These are phyloP conservation scores for Paelopatides confundens DNA, from an alignment of 53 echinoderm and acorn worm genomes.

Conservation along the genomic window DNA sequence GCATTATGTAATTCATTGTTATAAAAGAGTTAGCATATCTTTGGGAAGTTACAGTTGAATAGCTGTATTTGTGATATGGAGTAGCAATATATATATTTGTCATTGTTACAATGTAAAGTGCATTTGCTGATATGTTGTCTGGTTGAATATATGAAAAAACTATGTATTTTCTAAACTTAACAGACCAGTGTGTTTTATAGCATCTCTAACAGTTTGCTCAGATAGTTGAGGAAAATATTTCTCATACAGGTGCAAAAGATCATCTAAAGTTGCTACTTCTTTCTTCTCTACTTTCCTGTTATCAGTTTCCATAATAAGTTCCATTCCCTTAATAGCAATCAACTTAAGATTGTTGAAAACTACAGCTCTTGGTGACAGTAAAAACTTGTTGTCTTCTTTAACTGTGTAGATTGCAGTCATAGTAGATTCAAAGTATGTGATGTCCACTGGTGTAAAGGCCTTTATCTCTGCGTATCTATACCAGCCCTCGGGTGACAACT, in stretches of 20 bases:
- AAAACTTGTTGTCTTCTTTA: background rate
- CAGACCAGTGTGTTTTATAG: background rate
- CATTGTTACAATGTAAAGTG: too few relatives aligned
- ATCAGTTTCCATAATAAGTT: conserved; percentile 9
- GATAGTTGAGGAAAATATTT: conserved; percentile 12
- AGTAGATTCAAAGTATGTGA: background rate
- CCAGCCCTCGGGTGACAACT: background rate
- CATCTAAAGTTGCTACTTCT: background rate
- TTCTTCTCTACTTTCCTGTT: background rate
- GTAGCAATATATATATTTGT: too few relatives aligned
- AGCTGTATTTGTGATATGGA: too few relatives aligned
- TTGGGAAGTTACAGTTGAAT: too few relatives aligned
- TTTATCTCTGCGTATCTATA: conserved; percentile 25
- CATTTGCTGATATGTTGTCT: too few relatives aligned
- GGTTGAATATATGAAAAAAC: too few relatives aligned
- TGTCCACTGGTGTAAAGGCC: background rate
- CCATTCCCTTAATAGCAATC: conserved; percentile 17
- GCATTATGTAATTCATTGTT: too few relatives aligned
- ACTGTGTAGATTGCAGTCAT: conserved; percentile 28
- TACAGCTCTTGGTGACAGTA: conserved; percentile 16
- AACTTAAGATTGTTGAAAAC: conserved; percentile 5
- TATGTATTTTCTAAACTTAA: too few relatives aligned
- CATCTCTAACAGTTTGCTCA: background rate
- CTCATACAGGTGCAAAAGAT: background rate
- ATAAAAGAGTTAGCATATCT: too few relatives aligned